phyloP scores from a whole-genome alignment of 2,797 vertebrate genomes.

The Nasua narica region DNA sequence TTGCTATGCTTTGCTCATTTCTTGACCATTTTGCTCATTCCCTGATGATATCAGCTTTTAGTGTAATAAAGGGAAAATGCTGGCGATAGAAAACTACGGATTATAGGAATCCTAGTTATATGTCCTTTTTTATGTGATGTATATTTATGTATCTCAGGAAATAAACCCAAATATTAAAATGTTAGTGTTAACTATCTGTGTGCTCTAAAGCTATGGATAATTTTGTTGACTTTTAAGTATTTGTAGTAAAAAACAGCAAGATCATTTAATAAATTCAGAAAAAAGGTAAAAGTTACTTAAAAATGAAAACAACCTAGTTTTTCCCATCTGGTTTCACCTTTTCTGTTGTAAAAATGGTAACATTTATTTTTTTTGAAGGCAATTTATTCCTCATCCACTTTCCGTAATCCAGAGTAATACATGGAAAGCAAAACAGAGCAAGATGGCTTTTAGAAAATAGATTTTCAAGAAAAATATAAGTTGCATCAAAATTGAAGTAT shows the following conservation, averaged over 20 bases:
- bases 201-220: background rate
- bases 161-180: background rate
- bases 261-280: background rate
- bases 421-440: conserved; percentile 16
- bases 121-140: background rate
- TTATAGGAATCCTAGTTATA: background rate
- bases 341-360: background rate
- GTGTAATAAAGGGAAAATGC: background rate
- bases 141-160: background rate
- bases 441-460: conserved; percentile 32
- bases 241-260: background rate
- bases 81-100: background rate
- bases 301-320: background rate
- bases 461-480: background rate
- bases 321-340: background rate
- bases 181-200: background rate
- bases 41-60: background rate
- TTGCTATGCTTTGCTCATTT: background rate
- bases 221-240: background rate
- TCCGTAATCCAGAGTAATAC: background rate
- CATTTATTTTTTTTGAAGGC: background rate
- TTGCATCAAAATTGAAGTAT: conserved; percentile 8
- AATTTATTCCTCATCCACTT: background rate
- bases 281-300: background rate
- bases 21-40: background rate